phyloP scores from a whole-genome alignment of 2,113 vertebrate genomes.

The Syngnathus scovelli region DNA sequence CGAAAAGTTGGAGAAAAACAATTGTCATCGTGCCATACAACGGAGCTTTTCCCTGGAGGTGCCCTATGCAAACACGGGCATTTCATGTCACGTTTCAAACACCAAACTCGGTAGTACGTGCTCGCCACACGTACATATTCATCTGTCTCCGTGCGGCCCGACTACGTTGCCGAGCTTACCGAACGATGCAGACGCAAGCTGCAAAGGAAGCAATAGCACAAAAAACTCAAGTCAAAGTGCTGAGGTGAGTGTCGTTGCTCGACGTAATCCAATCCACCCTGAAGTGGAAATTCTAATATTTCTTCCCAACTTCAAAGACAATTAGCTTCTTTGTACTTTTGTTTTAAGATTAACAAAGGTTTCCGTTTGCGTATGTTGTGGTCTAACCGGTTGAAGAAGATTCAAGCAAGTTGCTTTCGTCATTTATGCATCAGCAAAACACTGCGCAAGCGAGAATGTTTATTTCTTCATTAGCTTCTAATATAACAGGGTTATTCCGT shows the following conservation, averaged over 20 bases:
- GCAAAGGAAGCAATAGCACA: slow-evolving; percentile 55
- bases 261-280: neutral
- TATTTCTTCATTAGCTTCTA: neutral
- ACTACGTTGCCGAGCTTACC: slow-evolving; percentile 60
- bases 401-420: slow-evolving; percentile 4
- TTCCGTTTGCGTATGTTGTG: slow-evolving; percentile 8
- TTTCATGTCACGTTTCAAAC: slow-evolving; percentile 82
- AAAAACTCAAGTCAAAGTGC: slow-evolving; percentile 53
- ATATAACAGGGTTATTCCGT: neutral
- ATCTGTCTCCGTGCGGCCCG: slow-evolving; percentile 78
- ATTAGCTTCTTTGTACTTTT: neutral
- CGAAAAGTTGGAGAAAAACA: slow-evolving; percentile 56
- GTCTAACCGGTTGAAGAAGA: slow-evolving; percentile 34
- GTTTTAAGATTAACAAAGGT: neutral
- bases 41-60: slow-evolving; percentile 90
- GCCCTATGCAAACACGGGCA: slow-evolving; percentile 68
- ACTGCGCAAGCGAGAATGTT: neutral
- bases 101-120: slow-evolving; percentile 71
- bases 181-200: slow-evolving; percentile 58
- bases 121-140: slow-evolving; percentile 85
- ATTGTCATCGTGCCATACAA: slow-evolving; percentile 73
- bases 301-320: neutral
- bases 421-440: neutral
- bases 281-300: neutral
- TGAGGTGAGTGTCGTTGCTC: slow-evolving; percentile 75